These are phyloP conservation scores for Eidolon helvum DNA, from an alignment of 2,113 vertebrate genomes.

Conservation along the genomic window DNA sequence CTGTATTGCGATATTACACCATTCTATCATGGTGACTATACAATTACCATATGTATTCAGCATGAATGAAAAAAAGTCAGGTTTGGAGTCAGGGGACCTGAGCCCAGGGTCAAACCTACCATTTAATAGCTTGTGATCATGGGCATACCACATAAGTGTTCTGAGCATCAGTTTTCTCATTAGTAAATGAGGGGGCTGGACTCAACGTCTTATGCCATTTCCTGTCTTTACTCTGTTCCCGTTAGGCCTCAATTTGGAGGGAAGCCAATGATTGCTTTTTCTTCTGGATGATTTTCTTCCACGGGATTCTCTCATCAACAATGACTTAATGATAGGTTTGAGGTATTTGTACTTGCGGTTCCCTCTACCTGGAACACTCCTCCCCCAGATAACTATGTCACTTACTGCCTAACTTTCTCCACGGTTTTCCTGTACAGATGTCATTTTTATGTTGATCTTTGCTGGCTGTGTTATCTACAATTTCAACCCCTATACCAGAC, in stretches of 20 bases:
- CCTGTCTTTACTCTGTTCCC: not conserved
- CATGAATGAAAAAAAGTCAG: not conserved
- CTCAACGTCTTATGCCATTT: not conserved
- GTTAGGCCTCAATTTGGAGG: not conserved
- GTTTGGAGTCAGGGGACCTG: not conserved
- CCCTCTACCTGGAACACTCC: not conserved
- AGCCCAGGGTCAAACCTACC: not conserved
- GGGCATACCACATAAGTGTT: not conserved
- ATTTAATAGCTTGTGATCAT: not conserved
- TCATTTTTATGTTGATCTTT: not conserved
- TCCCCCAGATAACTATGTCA: not conserved
- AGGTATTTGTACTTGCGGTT: not conserved
- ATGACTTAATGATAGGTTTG: not conserved
- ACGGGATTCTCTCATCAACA: not conserved
- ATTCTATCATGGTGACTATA: not conserved
- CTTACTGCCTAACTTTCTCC: not conserved
- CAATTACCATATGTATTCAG: not conserved
- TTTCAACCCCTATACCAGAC: not conserved
- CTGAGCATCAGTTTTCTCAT: not conserved
- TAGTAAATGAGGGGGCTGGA: not conserved
- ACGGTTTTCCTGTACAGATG: not conserved
- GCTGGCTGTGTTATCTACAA: not conserved
- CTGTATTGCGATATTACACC: accelerated
- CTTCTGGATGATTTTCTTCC: not conserved
- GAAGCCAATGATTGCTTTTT: not conserved